Percentiles rank a stretch among this genome's conserved stretches.
Conservation (phyloP, 2,797 vertebrate species). For the Phalanger gymnotis region DNA sequence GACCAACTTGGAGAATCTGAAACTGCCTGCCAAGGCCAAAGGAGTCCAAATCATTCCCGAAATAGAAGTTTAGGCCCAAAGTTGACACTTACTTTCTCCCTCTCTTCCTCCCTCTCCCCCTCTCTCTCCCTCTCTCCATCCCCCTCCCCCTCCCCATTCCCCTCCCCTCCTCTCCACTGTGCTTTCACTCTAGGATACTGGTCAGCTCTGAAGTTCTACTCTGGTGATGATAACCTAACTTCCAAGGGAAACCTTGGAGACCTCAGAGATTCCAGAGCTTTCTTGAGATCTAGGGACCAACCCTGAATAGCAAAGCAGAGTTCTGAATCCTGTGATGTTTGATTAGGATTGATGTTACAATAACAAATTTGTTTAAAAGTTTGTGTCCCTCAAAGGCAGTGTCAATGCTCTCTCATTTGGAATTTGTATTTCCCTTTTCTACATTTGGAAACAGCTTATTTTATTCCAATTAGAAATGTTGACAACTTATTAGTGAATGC, state of each 20-base stretch:
- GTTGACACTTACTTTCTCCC: not conserved
- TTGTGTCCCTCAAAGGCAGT: not conserved
- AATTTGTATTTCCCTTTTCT: not conserved
- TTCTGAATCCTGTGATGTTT: not conserved
- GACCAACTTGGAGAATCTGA: not conserved
- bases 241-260: not conserved
- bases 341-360: not conserved
- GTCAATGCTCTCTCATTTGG: not conserved
- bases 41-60: not conserved
- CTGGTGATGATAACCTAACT: too few species aligned
- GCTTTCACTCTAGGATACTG: too few species aligned
- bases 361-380: not conserved
- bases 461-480: not conserved
- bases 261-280: constrained; percentile 32
- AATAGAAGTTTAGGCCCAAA: not conserved
- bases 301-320: not conserved
- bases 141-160: too few species aligned
- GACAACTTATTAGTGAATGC: not conserved
- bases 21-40: not conserved
- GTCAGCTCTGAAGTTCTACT: too few species aligned
- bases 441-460: constrained; percentile 14
- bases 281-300: not conserved
- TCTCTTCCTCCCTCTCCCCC: too few species aligned
- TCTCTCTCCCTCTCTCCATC: too few species aligned
- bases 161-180: too few species aligned